Percentiles rank a stretch among this genome's conserved stretches.
These are phyloP conservation scores for Junco hyemalis DNA, from an alignment of 2,113 vertebrate species.

Conservation along the genomic window DNA sequence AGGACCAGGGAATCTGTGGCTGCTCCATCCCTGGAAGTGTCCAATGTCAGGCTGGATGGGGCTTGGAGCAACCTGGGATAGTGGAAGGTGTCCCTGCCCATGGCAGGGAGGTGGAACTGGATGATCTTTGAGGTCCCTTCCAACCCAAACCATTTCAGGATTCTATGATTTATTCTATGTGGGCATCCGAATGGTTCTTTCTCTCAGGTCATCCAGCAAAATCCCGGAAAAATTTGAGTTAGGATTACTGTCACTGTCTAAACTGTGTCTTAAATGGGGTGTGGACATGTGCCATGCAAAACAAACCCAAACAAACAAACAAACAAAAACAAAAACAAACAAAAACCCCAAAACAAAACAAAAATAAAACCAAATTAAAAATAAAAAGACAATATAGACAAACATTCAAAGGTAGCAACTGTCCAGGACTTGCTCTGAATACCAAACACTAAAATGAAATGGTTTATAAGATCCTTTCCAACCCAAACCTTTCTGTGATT, in stretches of 20 bases:
- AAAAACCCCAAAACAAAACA: too few species aligned
- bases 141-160: neutral
- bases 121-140: neutral
- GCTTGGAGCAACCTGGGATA: neutral
- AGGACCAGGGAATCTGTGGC: neutral
- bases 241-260: neutral
- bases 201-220: neutral
- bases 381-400: neutral
- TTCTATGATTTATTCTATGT: neutral
- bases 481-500: neutral
- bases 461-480: neutral
- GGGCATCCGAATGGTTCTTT: neutral
- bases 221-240: neutral
- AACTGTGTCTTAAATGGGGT: neutral
- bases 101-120: neutral
- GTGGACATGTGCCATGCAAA: accelerated
- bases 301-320: neutral
- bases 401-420: neutral
- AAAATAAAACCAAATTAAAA: neutral
- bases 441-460: neutral
- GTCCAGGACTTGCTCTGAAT: neutral
- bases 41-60: neutral
- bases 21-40: neutral
- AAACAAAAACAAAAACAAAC: too few species aligned
- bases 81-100: neutral